Percentiles rank a stretch among this genome's conserved stretches.
Evolutionary conservation across 2,888 invertebrate species (phyloP).

Genomic region (Serripes groenlandicus): DNA sequence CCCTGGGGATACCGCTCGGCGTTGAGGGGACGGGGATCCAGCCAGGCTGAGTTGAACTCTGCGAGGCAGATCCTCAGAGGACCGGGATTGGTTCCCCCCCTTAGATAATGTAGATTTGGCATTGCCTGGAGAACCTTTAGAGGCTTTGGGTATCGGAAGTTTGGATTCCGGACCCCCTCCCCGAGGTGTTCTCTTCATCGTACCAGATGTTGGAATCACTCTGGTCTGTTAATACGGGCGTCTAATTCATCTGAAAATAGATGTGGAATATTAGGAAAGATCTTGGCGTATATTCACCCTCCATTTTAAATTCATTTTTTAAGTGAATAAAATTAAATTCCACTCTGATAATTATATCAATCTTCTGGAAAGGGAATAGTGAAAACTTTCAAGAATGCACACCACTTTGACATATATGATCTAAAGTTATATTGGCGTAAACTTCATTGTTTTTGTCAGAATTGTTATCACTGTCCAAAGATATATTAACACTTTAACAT

Average conservation of each 20-base stretch:
- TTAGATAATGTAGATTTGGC: conserved; percentile 72
- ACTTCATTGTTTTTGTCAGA: no score
- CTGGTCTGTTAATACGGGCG: neutral
- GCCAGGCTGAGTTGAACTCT: conserved; percentile 71
- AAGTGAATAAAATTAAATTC: no score
- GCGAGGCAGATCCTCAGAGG: conserved; percentile 79
- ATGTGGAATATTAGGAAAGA: no score
- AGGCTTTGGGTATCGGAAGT: conserved; percentile 76
- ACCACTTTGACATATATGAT: no score
- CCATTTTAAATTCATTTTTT: no score
- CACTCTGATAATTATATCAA: no score
- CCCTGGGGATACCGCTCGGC: conserved; percentile 73
- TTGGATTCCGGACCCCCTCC: conserved; percentile 63
- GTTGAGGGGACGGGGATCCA: conserved; percentile 56
- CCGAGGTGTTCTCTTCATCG: conserved; percentile 65
- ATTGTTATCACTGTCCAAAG: no score
- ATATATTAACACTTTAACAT: no score
- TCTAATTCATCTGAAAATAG: neutral
- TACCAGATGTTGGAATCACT: neutral
- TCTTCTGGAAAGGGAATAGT: no score
- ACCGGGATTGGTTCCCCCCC: conserved; percentile 72
- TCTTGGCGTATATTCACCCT: no score
- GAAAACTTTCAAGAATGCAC: no score
- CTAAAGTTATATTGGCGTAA: no score
- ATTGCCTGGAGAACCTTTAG: conserved; percentile 74